Base-by-base conservation (phyloP, 2,797 vertebrate genomes). In the Pantherophis alleghaniensis region DNA sequence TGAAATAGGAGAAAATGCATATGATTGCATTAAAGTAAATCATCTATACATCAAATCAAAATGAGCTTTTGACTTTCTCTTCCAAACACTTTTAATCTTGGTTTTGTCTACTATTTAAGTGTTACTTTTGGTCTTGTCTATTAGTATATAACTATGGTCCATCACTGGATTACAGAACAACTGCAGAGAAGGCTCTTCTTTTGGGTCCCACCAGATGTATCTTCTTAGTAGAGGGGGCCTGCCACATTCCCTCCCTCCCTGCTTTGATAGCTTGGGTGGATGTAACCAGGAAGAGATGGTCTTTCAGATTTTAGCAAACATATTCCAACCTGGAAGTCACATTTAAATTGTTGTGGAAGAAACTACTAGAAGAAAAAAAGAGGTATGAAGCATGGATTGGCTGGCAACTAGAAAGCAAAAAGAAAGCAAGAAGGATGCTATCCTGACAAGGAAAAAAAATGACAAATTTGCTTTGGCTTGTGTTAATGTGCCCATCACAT, bases 401-500 rank as follows among this genome's bases (percentile, higher is more conserved):
- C 74, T 57, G 74, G 91, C 87, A 91, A 89, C 69, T 89, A 92
- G 93, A 92, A 95, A 92, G 91, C 28, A 91, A 90, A 2, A 56
- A 92, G 93, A 93, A 95, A 92, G 92, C 26, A 91, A 90, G 4
- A 57, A 13, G 69, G 22, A 22, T 57, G 61, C 66, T 88, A 32
- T 51, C 89, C 1, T 87, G 94, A 92, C 90, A 94, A 94, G 47
- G 87, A 10, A 90, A 92, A 90, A 89, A 96, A 94, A 79, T 53
- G 92, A 94, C 13, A 92, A 90, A 51, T 0, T 0, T 42, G 51
- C 20, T 22, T 57, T 59, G 22, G 57, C 22, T 94, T 91, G 1
- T 66, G 91, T 94, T 95, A 95, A 95, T 95, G 96, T 93, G 51
- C 90, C 47, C 87, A 83, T 74, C 7, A 0, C 28, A 57, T 96